phyloP scores from a whole-genome alignment of 2,113 vertebrate genomes.

The Dasypus novemcinctus region DNA sequence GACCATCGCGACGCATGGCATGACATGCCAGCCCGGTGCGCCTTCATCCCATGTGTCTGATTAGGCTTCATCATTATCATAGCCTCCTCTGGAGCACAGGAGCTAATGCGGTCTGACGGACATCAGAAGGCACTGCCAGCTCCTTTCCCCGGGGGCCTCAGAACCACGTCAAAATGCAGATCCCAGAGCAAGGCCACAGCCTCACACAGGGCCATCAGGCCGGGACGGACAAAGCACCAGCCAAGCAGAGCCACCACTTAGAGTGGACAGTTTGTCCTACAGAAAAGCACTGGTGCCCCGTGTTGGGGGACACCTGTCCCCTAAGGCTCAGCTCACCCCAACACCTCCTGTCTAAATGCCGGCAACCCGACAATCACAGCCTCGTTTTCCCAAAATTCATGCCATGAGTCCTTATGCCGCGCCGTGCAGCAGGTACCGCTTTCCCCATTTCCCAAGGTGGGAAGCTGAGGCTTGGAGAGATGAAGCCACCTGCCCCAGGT shows the following conservation, averaged over 20 bases:
- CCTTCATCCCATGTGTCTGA: slow-evolving; percentile 16
- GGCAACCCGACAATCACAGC: neutral
- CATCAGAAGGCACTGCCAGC: slow-evolving; percentile 18
- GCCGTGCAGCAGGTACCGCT: fast-evolving
- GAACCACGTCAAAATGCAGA: slow-evolving; percentile 12
- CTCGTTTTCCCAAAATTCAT: neutral
- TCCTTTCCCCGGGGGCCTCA: neutral
- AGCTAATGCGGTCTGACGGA: neutral
- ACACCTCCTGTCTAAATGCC: neutral
- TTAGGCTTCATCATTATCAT: neutral
- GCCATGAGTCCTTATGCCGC: fast-evolving
- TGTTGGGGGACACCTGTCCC: neutral
- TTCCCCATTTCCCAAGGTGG: neutral
- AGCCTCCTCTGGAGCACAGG: neutral
- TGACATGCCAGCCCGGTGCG: neutral
- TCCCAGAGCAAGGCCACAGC: neutral
- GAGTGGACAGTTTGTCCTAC: neutral
- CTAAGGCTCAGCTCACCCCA: neutral
- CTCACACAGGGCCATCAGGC: neutral
- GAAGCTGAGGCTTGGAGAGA: neutral
- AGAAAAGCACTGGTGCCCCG: neutral
- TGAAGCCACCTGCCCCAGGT: neutral
- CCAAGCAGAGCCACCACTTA: neutral
- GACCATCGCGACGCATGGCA: neutral
- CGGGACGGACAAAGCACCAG: neutral